These are phyloP conservation scores for Glyphotaelius pellucidus DNA, from an alignment of 2,888 invertebrate species.

Conservation along the genomic window DNA sequence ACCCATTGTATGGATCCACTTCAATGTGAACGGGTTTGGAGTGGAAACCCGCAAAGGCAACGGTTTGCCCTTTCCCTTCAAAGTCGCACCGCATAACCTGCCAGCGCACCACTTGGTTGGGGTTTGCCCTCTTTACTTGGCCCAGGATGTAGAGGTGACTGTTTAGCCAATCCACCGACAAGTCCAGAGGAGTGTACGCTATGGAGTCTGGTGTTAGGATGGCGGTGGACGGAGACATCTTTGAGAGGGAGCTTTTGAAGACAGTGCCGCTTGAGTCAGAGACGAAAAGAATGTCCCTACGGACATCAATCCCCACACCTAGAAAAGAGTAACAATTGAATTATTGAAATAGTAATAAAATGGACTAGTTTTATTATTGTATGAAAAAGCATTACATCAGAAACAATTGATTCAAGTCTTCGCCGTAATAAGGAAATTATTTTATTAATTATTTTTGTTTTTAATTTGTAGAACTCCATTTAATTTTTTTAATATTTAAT, in stretches of 20 bases:
- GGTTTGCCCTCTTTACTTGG: constrained; percentile 78
- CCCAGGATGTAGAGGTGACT: constrained; percentile 89
- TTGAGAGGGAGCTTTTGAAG: constrained; percentile 75
- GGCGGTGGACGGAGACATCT: constrained; percentile 69
- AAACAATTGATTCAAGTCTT: no score
- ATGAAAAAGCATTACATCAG: no score
- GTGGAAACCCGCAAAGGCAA: constrained; percentile 84
- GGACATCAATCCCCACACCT: constrained; percentile 89
- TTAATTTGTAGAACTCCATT: no score
- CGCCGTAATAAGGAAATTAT: not conserved
- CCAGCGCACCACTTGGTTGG: constrained; percentile 75
- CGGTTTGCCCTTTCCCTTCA: constrained; percentile 83
- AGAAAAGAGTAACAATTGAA: constrained; percentile 67
- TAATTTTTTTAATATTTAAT: no score
- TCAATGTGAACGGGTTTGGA: constrained; percentile 88
- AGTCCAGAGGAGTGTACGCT: constrained; percentile 82
- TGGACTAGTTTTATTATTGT: not conserved
- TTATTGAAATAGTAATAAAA: constrained; percentile 27
- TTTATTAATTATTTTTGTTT: no score
- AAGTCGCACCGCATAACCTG: constrained; percentile 87
- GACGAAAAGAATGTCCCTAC: constrained; percentile 84
- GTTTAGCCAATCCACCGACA: constrained; percentile 94
- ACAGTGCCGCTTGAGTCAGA: constrained; percentile 85
- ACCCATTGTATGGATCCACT: constrained; percentile 96
- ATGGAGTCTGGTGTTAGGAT: constrained; percentile 79